A percentile compares a stretch with the other conserved stretches of the same genome.
Evolutionary conservation across 1,140 invertebrate species (phyloP).

Genomic region (Drosophila littoralis): DNA sequence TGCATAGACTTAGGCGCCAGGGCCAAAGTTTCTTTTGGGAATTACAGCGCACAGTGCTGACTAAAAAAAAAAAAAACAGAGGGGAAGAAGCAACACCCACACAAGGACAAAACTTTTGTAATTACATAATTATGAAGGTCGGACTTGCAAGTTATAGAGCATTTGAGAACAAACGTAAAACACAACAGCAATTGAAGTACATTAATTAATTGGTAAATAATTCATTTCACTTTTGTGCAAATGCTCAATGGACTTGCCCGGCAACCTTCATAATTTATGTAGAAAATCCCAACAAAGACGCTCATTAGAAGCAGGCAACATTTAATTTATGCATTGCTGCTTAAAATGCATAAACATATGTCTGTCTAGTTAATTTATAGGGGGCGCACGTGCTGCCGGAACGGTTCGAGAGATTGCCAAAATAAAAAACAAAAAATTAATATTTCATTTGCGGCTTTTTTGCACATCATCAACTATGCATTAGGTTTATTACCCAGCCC

Average conservation of each 20-base stretch:
- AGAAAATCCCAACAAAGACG: constrained; percentile 36
- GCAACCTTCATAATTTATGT: constrained; percentile 31
- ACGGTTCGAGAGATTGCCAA: constrained; percentile 34
- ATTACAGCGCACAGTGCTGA: constrained; percentile 36
- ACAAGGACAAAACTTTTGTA: constrained; percentile 63
- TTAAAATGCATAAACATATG: constrained; percentile 34
- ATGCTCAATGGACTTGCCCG: not conserved
- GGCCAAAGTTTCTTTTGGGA: constrained; percentile 61
- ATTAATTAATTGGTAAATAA: constrained; percentile 80
- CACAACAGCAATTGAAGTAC: constrained; percentile 69
- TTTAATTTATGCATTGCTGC: constrained; percentile 64
- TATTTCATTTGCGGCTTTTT: constrained; percentile 51
- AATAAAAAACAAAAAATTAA: constrained; percentile 27
- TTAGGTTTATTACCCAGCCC: constrained; percentile 19
- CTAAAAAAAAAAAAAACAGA: constrained; percentile 15
- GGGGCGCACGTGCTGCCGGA: constrained; percentile 35
- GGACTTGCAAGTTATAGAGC: constrained; percentile 53
- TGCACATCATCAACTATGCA: constrained; percentile 71
- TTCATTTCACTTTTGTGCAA: constrained; percentile 46
- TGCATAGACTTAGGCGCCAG: constrained; percentile 44
- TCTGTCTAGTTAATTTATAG: constrained; percentile 57
- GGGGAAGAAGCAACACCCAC: not conserved
- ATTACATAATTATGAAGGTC: constrained; percentile 82
- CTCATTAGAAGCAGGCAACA: constrained; percentile 31
- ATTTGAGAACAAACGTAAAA: constrained; percentile 50